phyloP scores from a whole-genome alignment of 2,113 vertebrate species.

The Spizaetus ornatus region DNA sequence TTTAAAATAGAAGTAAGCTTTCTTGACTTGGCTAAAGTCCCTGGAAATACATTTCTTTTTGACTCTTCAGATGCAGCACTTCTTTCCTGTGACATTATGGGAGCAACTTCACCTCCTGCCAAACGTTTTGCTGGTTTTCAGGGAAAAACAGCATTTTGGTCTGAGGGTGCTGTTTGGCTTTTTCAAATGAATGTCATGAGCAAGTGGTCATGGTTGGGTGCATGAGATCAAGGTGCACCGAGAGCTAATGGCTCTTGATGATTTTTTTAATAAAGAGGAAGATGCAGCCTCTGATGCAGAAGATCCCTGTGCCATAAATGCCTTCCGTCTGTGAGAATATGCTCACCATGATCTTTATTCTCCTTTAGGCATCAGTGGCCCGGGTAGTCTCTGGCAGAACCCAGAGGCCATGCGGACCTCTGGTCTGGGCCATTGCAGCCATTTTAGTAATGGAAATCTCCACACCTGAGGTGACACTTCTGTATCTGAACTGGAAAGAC shows the following conservation, averaged over 20 bases:
- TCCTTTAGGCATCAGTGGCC: neutral
- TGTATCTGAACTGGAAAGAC: neutral
- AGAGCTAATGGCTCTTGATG: neutral
- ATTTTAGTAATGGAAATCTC: neutral
- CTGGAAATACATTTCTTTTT: neutral
- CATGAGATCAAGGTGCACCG: neutral
- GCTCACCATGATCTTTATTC: neutral
- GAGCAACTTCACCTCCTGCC: neutral
- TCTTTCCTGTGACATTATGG: neutral
- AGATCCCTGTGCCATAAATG: neutral
- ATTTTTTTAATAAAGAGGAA: neutral
- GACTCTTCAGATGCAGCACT: neutral
- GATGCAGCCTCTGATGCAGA: neutral
- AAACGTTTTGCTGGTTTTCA: neutral
- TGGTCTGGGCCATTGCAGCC: neutral
- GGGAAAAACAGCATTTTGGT: neutral
- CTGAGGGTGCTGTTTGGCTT: neutral
- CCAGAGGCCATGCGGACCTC: neutral
- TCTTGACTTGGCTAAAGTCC: constrained; percentile 12
- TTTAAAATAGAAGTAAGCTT: constrained; percentile 22
- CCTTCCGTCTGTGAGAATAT: neutral
- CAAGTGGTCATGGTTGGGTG: neutral
- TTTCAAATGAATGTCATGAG: neutral
- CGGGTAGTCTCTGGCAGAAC: neutral
- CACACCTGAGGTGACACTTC: accelerated